These are phyloP conservation scores for Falco rusticolus DNA, from an alignment of 2,797 vertebrate species.

Conservation along the genomic window DNA sequence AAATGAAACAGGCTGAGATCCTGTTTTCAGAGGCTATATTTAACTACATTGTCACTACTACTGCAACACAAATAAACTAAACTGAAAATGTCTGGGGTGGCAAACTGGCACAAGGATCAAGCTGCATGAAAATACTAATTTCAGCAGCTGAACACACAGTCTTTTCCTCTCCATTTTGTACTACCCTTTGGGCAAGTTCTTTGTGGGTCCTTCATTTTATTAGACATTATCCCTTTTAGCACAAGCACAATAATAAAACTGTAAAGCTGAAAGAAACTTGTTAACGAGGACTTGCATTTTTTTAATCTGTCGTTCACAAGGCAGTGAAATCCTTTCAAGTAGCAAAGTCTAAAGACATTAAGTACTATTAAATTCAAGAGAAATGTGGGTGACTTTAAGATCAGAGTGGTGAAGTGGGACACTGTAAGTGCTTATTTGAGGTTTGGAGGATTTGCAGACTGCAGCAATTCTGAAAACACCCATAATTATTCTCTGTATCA, in stretches of 20 bases:
- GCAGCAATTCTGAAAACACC: slow-evolving; percentile 48
- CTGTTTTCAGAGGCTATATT: slow-evolving; percentile 77
- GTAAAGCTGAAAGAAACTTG: background rate
- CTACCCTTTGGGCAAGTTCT: slow-evolving; percentile 11
- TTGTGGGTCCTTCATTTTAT: background rate
- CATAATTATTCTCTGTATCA: slow-evolving; percentile 51
- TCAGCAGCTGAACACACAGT: slow-evolving; percentile 55
- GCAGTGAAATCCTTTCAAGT: background rate
- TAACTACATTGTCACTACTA: slow-evolving; percentile 78
- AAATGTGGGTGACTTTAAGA: slow-evolving; percentile 15
- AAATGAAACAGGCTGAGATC: slow-evolving; percentile 77
- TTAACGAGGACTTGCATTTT: background rate
- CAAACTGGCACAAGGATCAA: slow-evolving; percentile 12
- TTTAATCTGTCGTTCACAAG: background rate
- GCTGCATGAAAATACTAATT: slow-evolving; percentile 62
- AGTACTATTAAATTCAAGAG: background rate
- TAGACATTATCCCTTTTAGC: background rate
- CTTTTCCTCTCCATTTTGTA: slow-evolving; percentile 10
- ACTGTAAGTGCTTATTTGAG: background rate
- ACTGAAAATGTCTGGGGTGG: slow-evolving; percentile 60
- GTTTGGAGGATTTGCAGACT: slow-evolving; percentile 43
- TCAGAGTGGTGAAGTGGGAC: slow-evolving; percentile 10
- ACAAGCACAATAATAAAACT: background rate
- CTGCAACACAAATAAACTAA: slow-evolving; percentile 83
- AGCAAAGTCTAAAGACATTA: slow-evolving; percentile 13